Base-by-base conservation (phyloP, 2,888 invertebrate species). In the Amblyjoppa proteus region DNA sequence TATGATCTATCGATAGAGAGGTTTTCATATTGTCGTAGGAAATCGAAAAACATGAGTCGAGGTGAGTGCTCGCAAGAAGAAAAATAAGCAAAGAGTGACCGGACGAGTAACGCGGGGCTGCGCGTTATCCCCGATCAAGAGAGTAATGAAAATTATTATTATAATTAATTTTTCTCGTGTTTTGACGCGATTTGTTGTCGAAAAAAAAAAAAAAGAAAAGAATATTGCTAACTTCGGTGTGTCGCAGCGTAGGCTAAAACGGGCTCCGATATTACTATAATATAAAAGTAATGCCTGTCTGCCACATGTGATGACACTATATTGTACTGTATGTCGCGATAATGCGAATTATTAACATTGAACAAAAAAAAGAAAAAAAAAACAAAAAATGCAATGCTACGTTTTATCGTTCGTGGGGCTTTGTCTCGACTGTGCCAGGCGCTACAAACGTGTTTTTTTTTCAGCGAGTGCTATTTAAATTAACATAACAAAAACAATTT, bases 1-100 rank as follows among this genome's bases (percentile, higher is more conserved):
- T 79, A 85, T 61, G 61, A 61, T 76, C 64, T 84, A 66, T 85
- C 81, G 78, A 81, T 58, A 75, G 70, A 78, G 81, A 81, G 81
- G 74, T 79, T 85, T 34, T 76, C 51, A 81, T 71, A 38, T 74
- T 71, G 38, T 82, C 66, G 70, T 66, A 66, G 71, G 69, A 78
- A 56, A 75, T 70, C 78, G 70, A 61, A 64, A 74, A 82, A 81
- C n/a, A 71, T 64, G 70, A 68, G 74, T 74, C 77, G 58, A 81
- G 69, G 73, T 58, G 80, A 74, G 78, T 77, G 71, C 71, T 71
- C 53, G 71, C 82, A 45, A 77, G 5, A 49, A 6, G n/a, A 13
- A 76, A 38, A 51, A 28, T 64, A 28, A 66, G 2, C 31, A 78
- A 53, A 20, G 20, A 41, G 49, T 49, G 56, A 73, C 28, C 53